Evolutionary conservation across 2,113 vertebrate species (phyloP), one percentile per base, ranked within the genome.

Genomic region (Psittacara wagleri): DNA sequence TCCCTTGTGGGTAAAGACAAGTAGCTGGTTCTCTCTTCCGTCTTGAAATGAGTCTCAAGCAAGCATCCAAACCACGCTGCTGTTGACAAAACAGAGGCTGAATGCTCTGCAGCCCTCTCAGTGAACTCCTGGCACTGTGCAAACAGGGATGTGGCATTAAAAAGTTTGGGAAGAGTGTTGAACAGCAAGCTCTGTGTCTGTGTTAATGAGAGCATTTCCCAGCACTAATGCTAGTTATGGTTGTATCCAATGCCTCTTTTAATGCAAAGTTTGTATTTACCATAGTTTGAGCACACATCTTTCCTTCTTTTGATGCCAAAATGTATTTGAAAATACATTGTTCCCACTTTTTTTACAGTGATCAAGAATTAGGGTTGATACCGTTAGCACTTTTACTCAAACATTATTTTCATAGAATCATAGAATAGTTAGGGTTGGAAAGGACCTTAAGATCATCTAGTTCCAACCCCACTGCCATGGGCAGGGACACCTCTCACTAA

Each of bases 161-260:
- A 54, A 59, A 1, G 0, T n/a, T 46, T 2, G 3, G 31, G 19
- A 25, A 37, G 46, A 61, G 29, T 61, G 7, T 3, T 3, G 25
- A 81, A 75, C 0, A 7, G 25, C 17, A 63, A 89, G 19, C 23
- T 70, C 31, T 13, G 2, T 79, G 39, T 48, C 35, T 64, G 4
- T 41, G 44, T 37, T 35, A 23, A 57, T 41, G 55, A 87, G 55
- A 87, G 27, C 10, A n/a, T 74, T 91, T 87, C 70, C 31, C 55
- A 86, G 33, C 23, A 27, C 35, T 76, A 39, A 48, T 9, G 25
- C 41, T 82, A 17, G 18, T 17, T 54, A 27, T 23, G 13, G n/a
- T 35, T 78, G 31, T 49, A 75, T 43, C 23, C 29, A 72, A 0
- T 46, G 33, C 24, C 11, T 64, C 48, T 88, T 68, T 68, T 35